phyloP scores from a whole-genome alignment of 1,140 invertebrate genomes.

The Helicorthomorpha holstii region DNA sequence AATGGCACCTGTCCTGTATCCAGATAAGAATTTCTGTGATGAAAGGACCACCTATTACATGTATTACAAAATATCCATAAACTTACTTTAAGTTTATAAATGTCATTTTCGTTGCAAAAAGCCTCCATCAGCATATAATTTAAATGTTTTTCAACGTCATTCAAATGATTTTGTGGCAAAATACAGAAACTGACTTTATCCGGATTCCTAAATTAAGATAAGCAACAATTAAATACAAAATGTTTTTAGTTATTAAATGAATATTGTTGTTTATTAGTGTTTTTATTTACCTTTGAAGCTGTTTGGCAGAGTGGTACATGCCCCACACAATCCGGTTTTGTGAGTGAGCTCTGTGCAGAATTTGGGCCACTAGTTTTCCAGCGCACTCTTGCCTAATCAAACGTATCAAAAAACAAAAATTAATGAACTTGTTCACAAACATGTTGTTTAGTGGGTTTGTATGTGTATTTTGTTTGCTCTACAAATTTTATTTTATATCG shows the following conservation, averaged over 20 bases:
- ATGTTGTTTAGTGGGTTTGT: too few species aligned
- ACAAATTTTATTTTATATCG: too few species aligned
- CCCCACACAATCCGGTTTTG: not conserved
- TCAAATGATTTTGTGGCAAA: not conserved
- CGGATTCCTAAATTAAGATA: not conserved
- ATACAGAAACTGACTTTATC: not conserved
- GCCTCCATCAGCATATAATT: not conserved
- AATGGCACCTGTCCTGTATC: too few species aligned
- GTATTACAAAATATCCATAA: too few species aligned
- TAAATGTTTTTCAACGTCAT: not conserved
- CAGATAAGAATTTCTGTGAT: too few species aligned
- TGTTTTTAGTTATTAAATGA: not conserved
- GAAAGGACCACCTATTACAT: too few species aligned
- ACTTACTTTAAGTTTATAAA: not conserved
- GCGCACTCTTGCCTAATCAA: too few species aligned
- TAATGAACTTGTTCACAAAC: too few species aligned
- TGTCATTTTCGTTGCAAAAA: not conserved
- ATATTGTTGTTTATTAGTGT: not conserved
- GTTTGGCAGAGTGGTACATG: not conserved
- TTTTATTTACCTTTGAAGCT: not conserved
- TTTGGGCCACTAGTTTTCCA: not conserved
- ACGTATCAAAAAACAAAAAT: too few species aligned
- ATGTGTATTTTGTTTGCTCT: too few species aligned
- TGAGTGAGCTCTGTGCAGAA: not conserved
- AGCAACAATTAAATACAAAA: not conserved